Base-by-base conservation (phyloP, 2,888 invertebrate species). In the Lacanobia oleracea region DNA sequence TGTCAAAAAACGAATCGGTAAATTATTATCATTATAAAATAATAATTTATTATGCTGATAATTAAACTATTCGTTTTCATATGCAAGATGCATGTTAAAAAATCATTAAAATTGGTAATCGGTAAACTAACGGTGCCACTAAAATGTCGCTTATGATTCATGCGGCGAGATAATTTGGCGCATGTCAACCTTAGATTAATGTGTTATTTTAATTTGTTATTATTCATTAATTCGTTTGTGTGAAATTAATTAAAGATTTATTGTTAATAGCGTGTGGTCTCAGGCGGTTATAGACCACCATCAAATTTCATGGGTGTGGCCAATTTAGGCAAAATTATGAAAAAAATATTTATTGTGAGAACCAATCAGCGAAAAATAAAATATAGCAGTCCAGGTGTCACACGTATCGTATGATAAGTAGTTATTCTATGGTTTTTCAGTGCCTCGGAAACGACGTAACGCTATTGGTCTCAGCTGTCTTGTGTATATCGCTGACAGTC, bases 241-340 rank as follows among this genome's bases (percentile, higher is more conserved):
- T 63, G 64, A 68, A 62, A 67, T 76, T 70, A 81, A 59, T 62
- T 66, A 81, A 60, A 66, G 69, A 81, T 78, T 76, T 69, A 78
- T 81, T 81, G 37, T 56, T 67, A 59, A 63, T 67, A 33, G 60
- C 33, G 63, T 81, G 81, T 76, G 81, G 81, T 70, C 81, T 51
- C 12, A 27, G 37, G 16, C 60, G 12, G 21, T 45, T 16, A 16
- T 37, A 64, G 59, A 67, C 75, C 81, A 66, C 54, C 62, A 40
- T 51, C n/a, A 21, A 43, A 51, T 37, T 45, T 18, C 16, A 40
- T 18, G 43, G 59, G 50, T 64, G 53, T 50, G 53, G 23, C 8
- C 37, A 40, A 27, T 62, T 62, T 45, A 51, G 27, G 12, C 21
- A 45, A 14, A 51, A 23, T 43, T 37, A 76, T 51, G 23, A 57